Base-by-base conservation (phyloP, 2,113 vertebrate genomes). In the Catharus fuscescens region DNA sequence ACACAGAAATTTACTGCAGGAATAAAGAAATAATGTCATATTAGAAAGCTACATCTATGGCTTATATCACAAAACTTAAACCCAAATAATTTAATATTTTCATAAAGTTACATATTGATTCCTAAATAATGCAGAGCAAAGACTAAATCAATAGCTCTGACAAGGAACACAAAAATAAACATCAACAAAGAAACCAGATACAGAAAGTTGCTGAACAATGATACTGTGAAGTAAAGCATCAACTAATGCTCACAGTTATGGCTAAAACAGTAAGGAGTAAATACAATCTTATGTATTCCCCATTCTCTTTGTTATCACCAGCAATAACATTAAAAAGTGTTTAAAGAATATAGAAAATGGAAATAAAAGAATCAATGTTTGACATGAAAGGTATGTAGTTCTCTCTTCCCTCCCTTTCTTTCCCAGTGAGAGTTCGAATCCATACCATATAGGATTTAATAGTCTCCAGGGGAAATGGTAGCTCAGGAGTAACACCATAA, bases 91-190 rank as follows among this genome's bases (percentile, higher is more conserved):
- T 93, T 91, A 97, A 90, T 94, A 4, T 64, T 84, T 71, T 80
- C 74, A 67, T 91, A 77, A 95, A 80, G 40, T 91, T 92, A 61
- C 8, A 16, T 93, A 95, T 96, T 89, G 84, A 93, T 95, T 84
- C 79, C 52, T 78, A 81, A 78, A 94, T 87, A 94, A 95, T 65
- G 40, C 34, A 47, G 17, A 91, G 23, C 56, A 94, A 88, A 47
- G 31, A 79, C 45, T 92, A 57, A 91, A 91, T 93, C 14, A 2
- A 25, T 83, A 91, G 18, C 72, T 84, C 72, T 96, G 90, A 90
- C 72, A 92, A 90, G 48, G 26, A 84, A 71, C 80, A 69, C 92
- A 61, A 83, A 96, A 97, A 95, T 95, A 86, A 92, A 59, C 96
- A 92, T 5, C 5, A 76, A 62, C 34, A 60, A 84, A 94, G 82